These are phyloP conservation scores for Heteromurus nitidus DNA, from an alignment of 2,888 invertebrate species.

Conservation along the genomic window DNA sequence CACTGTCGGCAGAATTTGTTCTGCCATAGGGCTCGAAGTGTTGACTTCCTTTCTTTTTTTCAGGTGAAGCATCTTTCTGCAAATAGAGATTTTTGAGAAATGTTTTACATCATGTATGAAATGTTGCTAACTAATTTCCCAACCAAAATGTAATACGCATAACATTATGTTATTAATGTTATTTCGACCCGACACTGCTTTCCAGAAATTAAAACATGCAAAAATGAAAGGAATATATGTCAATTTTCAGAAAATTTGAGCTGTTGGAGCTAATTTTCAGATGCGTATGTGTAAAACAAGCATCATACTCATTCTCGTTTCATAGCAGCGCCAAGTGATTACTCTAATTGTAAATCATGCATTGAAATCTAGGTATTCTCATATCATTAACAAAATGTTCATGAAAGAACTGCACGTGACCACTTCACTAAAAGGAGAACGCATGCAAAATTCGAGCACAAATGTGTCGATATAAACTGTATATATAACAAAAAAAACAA, in stretches of 20 bases:
- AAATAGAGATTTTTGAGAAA: not conserved
- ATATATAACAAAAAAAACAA: no score
- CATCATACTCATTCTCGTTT: no score
- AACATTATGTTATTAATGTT: not conserved
- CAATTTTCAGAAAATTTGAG: not conserved
- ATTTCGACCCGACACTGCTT: not conserved
- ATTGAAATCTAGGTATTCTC: no score
- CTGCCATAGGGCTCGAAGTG: slow-evolving; percentile 37
- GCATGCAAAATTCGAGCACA: no score
- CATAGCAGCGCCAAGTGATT: no score
- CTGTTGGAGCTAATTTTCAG: no score
- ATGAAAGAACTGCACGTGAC: no score
- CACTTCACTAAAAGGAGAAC: no score
- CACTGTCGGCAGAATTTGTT: slow-evolving; percentile 37
- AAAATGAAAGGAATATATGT: not conserved
- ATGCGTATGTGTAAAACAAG: no score
- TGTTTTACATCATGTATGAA: not conserved
- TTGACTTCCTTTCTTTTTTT: slow-evolving; percentile 25
- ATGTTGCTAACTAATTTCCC: not conserved
- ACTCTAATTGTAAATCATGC: no score
- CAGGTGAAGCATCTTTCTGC: slow-evolving; percentile 36
- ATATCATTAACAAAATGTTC: no score
- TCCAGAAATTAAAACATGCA: not conserved
- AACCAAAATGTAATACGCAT: not conserved
- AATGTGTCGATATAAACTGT: no score